Evolutionary conservation across 2,113 vertebrate genomes (phyloP), one percentile per base, ranked within the genome.

Genomic region (Nettapus auritus): DNA sequence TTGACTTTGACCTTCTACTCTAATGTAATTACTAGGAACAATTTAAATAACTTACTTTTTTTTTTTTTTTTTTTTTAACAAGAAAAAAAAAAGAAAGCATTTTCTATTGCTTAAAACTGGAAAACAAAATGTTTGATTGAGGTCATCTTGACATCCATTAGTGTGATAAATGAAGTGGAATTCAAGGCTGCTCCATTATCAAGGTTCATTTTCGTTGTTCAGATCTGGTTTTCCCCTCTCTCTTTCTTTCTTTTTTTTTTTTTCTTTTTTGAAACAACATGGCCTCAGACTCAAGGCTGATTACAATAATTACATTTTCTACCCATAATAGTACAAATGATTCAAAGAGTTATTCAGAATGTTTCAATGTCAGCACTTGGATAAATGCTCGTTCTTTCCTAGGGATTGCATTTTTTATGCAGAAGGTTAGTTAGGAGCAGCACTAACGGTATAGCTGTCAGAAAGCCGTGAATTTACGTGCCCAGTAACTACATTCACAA

Each of bases 51-150:
- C 97, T 98, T 22, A 48, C 46, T 50, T 50, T 50, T 98, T 97
- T 95, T 97, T 94, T 84, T 97, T 96, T 82, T 44, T 57, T 19
- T 46, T 18, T 42, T 42, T 42, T 15, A 38, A 38, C 26, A 46
- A 26, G 82, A 48, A 52, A 76, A 74, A 74, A 81, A 34, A 82
- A 97, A 96, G 92, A 96, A 82, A 53, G 70, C 88, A 90, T 95
- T 96, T 90, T 98, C 96, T 97, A 94, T 94, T 79, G 77, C 97
- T 97, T 96, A 97, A 98, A 98, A 97, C 94, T 95, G 96, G 96
- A 98, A 98, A 98, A 98, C 98, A 97, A 98, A 97, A 97, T 97
- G 98, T 98, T 97, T 98, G 98, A 99, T 98, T 98, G 98, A 98
- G 98, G 98, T 99, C 98, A 98, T 98, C 96, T 97, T 97, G 97